These are phyloP conservation scores for Heterohyrax brucei DNA, from an alignment of 2,797 vertebrate genomes.

Conservation along the genomic window DNA sequence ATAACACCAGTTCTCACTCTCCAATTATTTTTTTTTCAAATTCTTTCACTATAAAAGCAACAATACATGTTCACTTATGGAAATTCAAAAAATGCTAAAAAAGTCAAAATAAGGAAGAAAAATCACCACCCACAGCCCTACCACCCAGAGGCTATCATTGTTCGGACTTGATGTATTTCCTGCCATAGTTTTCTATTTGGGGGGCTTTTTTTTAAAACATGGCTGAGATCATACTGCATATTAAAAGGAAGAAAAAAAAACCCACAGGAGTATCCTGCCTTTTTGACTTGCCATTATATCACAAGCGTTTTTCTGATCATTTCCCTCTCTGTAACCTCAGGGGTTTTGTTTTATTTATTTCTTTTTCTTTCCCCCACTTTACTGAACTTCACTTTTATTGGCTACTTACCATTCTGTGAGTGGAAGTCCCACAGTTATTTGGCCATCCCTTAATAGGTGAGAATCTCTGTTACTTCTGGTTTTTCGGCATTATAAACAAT, in stretches of 20 bases:
- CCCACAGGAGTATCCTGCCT: slow-evolving; percentile 48
- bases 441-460: slow-evolving; percentile 52
- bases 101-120: slow-evolving; percentile 88
- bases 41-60: slow-evolving; percentile 71
- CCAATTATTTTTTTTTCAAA: not conserved
- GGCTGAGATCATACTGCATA: slow-evolving; percentile 84
- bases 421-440: slow-evolving; percentile 79
- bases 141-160: slow-evolving; percentile 81
- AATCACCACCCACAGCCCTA: slow-evolving; percentile 76
- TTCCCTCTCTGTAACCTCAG: not conserved
- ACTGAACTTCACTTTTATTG: slow-evolving; percentile 58
- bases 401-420: slow-evolving; percentile 20
- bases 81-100: slow-evolving; percentile 82
- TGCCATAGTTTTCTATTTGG: slow-evolving; percentile 83
- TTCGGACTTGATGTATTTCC: slow-evolving; percentile 85
- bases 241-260: slow-evolving; percentile 65
- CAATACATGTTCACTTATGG: slow-evolving; percentile 73
- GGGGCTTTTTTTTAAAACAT: slow-evolving; percentile 58
- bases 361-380: not conserved
- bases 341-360: not conserved
- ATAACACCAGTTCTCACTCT: not conserved
- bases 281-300: not conserved
- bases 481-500: slow-evolving; percentile 45
- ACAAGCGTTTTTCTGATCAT: not conserved
- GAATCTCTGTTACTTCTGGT: slow-evolving; percentile 71